phyloP scores from a whole-genome alignment of 2,888 invertebrate genomes.

The Microctonus aethiopoides region DNA sequence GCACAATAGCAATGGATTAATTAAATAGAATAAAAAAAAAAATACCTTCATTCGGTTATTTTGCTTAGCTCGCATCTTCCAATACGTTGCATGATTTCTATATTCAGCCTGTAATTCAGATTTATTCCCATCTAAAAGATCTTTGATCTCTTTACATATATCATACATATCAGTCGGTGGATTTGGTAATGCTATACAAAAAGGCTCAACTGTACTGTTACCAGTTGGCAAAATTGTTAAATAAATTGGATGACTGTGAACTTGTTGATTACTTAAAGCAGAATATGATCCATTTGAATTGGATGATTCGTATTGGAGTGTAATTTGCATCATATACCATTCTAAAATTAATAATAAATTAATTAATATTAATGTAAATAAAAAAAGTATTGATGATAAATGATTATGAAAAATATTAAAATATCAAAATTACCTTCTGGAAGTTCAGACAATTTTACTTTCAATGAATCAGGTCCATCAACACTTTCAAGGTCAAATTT shows the following conservation, averaged over 20 bases:
- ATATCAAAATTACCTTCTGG: slow-evolving; percentile 53
- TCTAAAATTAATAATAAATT: slow-evolving; percentile 45
- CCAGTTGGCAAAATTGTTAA: slow-evolving; percentile 59
- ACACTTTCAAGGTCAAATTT: slow-evolving; percentile 34
- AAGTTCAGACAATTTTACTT: slow-evolving; percentile 49
- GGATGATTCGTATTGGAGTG: slow-evolving; percentile 50
- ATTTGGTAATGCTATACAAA: slow-evolving; percentile 57
- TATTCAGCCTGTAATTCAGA: slow-evolving; percentile 55
- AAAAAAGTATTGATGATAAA: neutral
- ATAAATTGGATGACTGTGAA: slow-evolving; percentile 52
- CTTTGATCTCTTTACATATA: slow-evolving; percentile 56
- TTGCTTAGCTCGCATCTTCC: slow-evolving; percentile 60
- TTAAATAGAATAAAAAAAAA: too few relatives aligned
- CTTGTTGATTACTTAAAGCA: neutral
- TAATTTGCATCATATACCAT: slow-evolving; percentile 62
- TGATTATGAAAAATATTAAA: too few relatives aligned
- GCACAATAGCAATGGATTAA: neutral
- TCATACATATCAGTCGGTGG: slow-evolving; percentile 54
- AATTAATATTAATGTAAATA: neutral
- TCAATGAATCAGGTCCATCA: slow-evolving; percentile 40
- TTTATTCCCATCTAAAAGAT: slow-evolving; percentile 53
- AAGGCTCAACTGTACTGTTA: slow-evolving; percentile 48
- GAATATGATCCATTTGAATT: neutral
- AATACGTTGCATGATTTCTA: slow-evolving; percentile 52
- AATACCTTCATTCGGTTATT: slow-evolving; percentile 59